Evolutionary conservation across 2,113 vertebrate genomes (phyloP), one percentile per base, ranked within the genome.

Genomic region (Taxidea taxus): DNA sequence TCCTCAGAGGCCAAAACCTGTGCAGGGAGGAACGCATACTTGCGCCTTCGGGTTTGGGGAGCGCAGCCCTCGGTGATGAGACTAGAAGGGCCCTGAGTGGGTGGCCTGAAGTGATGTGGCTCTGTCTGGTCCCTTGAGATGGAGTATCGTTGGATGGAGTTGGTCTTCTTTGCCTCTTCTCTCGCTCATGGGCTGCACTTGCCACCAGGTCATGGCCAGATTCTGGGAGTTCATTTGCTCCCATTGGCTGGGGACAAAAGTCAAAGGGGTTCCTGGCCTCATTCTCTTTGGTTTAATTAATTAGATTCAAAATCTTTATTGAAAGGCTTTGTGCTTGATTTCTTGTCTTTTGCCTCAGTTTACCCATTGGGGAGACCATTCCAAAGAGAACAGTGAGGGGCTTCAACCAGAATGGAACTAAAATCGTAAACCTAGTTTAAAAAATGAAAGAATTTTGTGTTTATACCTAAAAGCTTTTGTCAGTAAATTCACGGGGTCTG

Each of bases 261-360:
- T 66, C 37, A 1, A 6, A 60, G 60, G 4, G 1, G 12, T 31
- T 29, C 51, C 74, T 49, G 9, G 49, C 7, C 82, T 64, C 21
- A 1, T 6, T 62, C 29, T 90, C 96, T 98, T 91, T 96, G 97
- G 70, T 86, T 96, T 94, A 27, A 23, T 44, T 31, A 54, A 39
- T 75, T 42, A 18, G 16, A 31, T 49, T 54, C 23, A 44, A 54
- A 64, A 58, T 31, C 92, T 90, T 87, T 56, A 7, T 39, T 96
- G 94, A 44, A 49, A 47, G 20, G 92, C 95, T 84, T 78, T 51
- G 31, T 5, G 7, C 21, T 93, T 62, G 2, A 2, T 78, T 66
- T 58, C n/a, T 20, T 90, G 2, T 29, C 3, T 16, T 7, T 81
- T 15, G 21, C 29, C 37, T 78, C 68, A 70, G 2, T 75, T 8